phyloP scores from a whole-genome alignment of 2,113 vertebrate species.

The Xenotilapia leptura region DNA sequence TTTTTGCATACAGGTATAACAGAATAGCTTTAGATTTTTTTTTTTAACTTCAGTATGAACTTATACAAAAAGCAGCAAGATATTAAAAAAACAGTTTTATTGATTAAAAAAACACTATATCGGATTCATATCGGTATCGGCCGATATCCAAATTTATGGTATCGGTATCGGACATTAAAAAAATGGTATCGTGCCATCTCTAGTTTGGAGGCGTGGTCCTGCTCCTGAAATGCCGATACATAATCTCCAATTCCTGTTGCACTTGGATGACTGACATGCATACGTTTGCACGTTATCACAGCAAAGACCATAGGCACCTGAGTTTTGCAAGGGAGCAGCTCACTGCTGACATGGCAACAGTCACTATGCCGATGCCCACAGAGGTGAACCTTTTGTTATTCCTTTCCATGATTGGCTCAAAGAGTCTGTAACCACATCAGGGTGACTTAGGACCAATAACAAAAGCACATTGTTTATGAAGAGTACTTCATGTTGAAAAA shows the following conservation, averaged over 20 bases:
- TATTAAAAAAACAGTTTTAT: background rate
- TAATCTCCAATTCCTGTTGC: background rate
- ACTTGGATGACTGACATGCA: background rate
- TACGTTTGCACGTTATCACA: background rate
- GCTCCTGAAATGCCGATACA: background rate
- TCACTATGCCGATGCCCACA: conserved; percentile 23
- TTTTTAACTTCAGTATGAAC: accelerated
- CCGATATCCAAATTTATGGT: background rate
- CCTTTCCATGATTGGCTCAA: background rate
- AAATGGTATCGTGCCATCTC: background rate
- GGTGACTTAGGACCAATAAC: background rate
- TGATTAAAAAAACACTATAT: background rate
- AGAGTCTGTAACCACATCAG: background rate
- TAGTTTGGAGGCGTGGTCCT: background rate
- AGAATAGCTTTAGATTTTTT: accelerated
- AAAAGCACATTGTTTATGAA: background rate
- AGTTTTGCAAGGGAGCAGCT: background rate
- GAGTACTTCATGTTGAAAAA: background rate
- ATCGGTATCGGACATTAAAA: accelerated
- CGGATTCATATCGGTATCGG: accelerated
- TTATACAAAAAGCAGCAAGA: accelerated
- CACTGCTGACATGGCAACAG: conserved; percentile 42
- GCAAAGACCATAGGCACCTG: background rate
- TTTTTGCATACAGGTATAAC: accelerated
- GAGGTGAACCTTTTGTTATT: conserved; percentile 18